These are phyloP conservation scores for Mus spicilegus DNA, from an alignment of 2,113 vertebrate species.

Conservation along the genomic window DNA sequence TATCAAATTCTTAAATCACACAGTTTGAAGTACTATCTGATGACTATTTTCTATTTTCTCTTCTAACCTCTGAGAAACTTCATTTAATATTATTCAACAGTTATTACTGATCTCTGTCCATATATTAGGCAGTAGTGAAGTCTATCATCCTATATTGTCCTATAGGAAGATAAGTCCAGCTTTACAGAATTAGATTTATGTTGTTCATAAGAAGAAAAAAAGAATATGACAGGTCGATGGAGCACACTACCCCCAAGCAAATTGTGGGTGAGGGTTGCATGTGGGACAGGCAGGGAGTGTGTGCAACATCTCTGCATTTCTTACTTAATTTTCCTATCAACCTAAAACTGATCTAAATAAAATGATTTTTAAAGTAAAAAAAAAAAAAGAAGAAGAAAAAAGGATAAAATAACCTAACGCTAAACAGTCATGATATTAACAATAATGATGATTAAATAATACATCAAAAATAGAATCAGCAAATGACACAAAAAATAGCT, in stretches of 20 bases:
- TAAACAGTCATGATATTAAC: not conserved
- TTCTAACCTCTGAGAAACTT: not conserved
- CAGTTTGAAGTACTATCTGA: rapidly evolving
- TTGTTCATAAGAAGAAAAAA: not conserved
- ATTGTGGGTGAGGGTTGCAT: not conserved
- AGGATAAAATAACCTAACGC: not conserved
- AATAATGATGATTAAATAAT: not conserved
- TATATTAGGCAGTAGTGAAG: not conserved
- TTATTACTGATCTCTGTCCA: not conserved
- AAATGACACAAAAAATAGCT: not conserved
- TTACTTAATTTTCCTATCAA: not conserved
- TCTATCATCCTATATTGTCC: not conserved
- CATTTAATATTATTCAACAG: not conserved
- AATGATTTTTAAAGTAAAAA: not conserved
- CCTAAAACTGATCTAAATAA: not conserved
- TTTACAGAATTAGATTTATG: not conserved
- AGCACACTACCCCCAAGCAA: not conserved
- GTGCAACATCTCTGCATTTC: not conserved
- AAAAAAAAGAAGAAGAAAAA: no score
- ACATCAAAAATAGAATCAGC: not conserved
- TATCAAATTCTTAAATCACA: not conserved
- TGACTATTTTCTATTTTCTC: not conserved
- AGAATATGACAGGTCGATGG: not conserved
- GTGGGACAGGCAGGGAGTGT: not conserved
- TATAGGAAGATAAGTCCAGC: not conserved